A percentile compares a stretch with the other conserved stretches of the same genome.
Conservation (phyloP, 2,113 vertebrate genomes). For the Serinus canaria region DNA sequence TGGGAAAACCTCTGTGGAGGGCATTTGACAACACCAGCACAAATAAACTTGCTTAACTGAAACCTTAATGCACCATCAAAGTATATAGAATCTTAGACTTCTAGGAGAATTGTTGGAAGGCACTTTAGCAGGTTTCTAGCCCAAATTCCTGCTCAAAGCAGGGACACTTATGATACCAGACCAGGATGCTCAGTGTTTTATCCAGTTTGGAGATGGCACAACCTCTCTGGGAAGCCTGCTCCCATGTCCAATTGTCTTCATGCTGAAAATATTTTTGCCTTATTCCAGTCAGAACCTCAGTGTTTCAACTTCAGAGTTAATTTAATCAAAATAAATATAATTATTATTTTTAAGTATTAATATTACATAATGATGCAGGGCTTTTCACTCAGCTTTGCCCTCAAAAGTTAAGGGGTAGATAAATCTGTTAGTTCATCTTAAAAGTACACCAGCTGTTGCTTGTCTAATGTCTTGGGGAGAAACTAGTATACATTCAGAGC, state of each 20-base stretch:
- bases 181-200: not conserved
- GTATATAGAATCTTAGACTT: not conserved
- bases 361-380: not conserved
- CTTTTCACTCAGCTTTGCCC: not conserved
- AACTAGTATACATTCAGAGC: not conserved
- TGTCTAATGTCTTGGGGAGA: not conserved
- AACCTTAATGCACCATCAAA: not conserved
- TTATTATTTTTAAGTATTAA: not conserved
- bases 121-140: not conserved
- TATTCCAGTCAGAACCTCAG: not conserved
- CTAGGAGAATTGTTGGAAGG: not conserved
- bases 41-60: not conserved
- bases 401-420: not conserved
- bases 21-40: not conserved
- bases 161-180: not conserved
- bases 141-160: not conserved
- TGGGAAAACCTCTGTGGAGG: not conserved
- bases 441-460: not conserved
- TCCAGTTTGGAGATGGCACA: not conserved
- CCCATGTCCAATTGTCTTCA: not conserved
- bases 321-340: not conserved
- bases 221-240: not conserved
- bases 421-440: not conserved
- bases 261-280: not conserved
- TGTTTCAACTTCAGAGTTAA: not conserved